Evolutionary conservation across 2,888 invertebrate species (phyloP).

Genomic region (Sialis fuliginosa): DNA sequence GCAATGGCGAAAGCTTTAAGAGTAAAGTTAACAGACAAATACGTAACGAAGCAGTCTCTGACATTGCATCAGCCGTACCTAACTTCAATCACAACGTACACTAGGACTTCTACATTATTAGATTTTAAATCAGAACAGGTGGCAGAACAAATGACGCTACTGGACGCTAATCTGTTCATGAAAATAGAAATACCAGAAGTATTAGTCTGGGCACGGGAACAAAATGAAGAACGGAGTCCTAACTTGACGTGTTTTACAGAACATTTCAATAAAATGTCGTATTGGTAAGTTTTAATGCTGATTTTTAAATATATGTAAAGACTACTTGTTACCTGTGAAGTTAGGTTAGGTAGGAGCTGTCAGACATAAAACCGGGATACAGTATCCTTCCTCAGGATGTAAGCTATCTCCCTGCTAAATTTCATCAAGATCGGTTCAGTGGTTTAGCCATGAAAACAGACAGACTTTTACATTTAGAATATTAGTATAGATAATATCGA

Average conservation of each 20-base stretch:
- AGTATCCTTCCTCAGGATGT: too few species aligned
- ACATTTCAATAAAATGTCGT: constrained; percentile 99
- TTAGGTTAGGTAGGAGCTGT: too few species aligned
- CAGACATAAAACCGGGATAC: too few species aligned
- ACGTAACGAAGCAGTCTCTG: constrained; percentile 20
- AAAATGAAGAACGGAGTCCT: constrained; percentile 91
- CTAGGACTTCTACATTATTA: constrained; percentile 44
- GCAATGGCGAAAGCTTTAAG: constrained; percentile 79
- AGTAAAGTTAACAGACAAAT: constrained; percentile 81
- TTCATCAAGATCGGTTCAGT: too few species aligned
- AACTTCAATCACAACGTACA: constrained; percentile 17
- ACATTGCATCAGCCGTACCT: constrained; percentile 12
- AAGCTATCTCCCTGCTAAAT: too few species aligned
- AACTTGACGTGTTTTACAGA: constrained; percentile 94
- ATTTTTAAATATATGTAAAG: background rate
- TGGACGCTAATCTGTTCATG: constrained; percentile 89
- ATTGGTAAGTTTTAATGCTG: constrained; percentile 44
- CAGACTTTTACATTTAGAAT: too few species aligned
- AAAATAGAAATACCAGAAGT: constrained; percentile 96
- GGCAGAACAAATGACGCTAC: constrained; percentile 94
- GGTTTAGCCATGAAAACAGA: too few species aligned
- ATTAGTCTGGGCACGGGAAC: constrained; percentile 92
- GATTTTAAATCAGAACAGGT: constrained; percentile 90
- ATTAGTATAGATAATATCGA: too few species aligned
- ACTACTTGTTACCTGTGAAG: too few species aligned